Evolutionary conservation across 2,888 invertebrate genomes (phyloP).

Genomic region (Biston stratarius): DNA sequence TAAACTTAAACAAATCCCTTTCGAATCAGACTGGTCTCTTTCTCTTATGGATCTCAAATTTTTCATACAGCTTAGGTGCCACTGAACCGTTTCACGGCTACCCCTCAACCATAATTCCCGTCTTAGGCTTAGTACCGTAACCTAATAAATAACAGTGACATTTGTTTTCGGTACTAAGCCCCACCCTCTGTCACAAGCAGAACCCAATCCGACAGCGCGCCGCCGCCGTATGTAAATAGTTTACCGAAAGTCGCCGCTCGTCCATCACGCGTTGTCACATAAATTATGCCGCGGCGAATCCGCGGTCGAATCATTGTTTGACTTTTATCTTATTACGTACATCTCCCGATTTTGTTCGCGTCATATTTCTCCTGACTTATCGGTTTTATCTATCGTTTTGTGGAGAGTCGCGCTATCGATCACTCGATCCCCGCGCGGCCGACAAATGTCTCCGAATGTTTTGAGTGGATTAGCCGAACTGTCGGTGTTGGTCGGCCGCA

Average conservation of each 20-base stretch:
- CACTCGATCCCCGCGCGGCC: constrained; percentile 77
- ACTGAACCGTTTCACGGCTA: constrained; percentile 48
- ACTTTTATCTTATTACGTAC: constrained; percentile 87
- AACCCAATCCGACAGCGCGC: constrained; percentile 84
- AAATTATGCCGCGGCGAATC: constrained; percentile 87
- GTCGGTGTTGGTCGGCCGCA: constrained; percentile 69
- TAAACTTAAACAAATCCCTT: constrained; percentile 25
- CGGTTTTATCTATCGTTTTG: constrained; percentile 86
- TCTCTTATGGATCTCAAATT: constrained; percentile 24
- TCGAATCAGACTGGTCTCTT: constrained; percentile 7
- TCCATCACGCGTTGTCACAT: constrained; percentile 87
- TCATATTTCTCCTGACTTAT: constrained; percentile 86
- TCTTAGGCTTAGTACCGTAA: constrained; percentile 81
- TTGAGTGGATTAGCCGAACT: constrained; percentile 84
- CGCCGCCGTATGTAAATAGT: constrained; percentile 86
- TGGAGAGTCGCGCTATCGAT: constrained; percentile 84
- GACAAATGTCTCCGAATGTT: constrained; percentile 85
- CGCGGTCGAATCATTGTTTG: constrained; percentile 87
- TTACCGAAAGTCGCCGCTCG: constrained; percentile 86
- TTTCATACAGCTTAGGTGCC: constrained; percentile 45
- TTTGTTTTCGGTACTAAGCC: constrained; percentile 86
- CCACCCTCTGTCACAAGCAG: constrained; percentile 84
- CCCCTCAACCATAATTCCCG: constrained; percentile 68
- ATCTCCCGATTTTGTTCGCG: constrained; percentile 87
- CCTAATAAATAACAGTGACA: constrained; percentile 86